Evolutionary conservation across 2,797 vertebrate genomes (phyloP).

Genomic region (Momotus momota): DNA sequence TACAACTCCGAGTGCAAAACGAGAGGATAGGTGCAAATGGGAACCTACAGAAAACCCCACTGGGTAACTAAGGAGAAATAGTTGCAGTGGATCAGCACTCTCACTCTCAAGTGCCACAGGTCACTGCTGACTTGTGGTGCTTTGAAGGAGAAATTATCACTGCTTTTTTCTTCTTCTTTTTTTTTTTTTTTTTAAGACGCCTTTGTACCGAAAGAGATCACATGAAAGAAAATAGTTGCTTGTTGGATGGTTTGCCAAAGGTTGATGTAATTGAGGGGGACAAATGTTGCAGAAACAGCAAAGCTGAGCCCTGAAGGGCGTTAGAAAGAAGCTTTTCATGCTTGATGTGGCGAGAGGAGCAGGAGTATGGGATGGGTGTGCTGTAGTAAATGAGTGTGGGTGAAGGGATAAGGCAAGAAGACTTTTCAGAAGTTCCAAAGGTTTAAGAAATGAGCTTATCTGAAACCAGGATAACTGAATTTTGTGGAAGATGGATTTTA

Average conservation of each 20-base stretch:
- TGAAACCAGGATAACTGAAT: neutral
- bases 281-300: neutral
- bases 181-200: neutral
- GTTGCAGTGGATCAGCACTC: rapidly evolving
- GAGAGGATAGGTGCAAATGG: neutral
- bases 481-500: neutral
- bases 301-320: neutral
- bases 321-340: neutral
- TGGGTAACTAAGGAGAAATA: neutral
- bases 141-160: neutral
- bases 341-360: neutral
- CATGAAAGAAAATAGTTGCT: neutral
- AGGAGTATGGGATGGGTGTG: neutral
- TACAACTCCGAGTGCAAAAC: rapidly evolving
- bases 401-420: neutral
- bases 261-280: neutral
- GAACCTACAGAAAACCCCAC: neutral
- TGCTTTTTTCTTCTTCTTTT: neutral
- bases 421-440: neutral
- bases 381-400: neutral
- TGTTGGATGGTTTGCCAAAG: neutral
- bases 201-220: neutral
- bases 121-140: neutral
- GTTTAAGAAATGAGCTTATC: neutral
- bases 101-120: neutral